A percentile compares a stretch with the other conserved stretches of the same genome.
These are phyloP conservation scores for Ranitomeya imitator DNA, from an alignment of 2,113 vertebrate genomes.

Conservation along the genomic window DNA sequence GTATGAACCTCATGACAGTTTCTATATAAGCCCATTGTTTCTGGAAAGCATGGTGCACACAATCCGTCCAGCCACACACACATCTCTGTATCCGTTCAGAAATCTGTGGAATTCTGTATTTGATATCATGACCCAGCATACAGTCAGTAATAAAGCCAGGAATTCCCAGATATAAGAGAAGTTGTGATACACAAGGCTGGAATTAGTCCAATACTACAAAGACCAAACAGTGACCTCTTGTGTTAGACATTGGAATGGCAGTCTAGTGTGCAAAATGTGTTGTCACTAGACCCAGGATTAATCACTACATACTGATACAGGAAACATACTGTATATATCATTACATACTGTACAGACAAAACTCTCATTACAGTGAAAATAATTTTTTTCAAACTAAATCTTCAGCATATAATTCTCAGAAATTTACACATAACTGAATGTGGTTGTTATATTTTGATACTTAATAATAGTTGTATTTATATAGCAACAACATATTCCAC, in stretches of 20 bases:
- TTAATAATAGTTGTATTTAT: neutral
- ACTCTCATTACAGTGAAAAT: too few relatives aligned
- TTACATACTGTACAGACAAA: neutral
- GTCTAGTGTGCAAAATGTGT: neutral
- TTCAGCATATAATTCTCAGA: neutral
- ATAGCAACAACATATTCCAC: too few relatives aligned
- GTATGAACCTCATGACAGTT: too few relatives aligned
- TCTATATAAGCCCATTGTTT: neutral
- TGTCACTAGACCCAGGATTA: neutral
- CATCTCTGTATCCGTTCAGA: neutral
- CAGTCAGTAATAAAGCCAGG: neutral
- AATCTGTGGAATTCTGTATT: neutral
- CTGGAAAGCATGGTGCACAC: neutral
- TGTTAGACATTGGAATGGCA: neutral
- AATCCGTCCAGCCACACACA: neutral
- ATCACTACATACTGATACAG: neutral
- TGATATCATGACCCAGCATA: neutral
- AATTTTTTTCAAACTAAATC: neutral
- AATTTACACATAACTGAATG: neutral
- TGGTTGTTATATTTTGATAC: neutral
- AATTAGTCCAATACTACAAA: neutral
- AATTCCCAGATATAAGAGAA: neutral
- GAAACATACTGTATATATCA: too few relatives aligned
- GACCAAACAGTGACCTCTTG: constrained; percentile 4
- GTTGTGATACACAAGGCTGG: neutral